Evolutionary conservation across 2,113 vertebrate genomes (phyloP).

Genomic region (Apteryx mantelli): DNA sequence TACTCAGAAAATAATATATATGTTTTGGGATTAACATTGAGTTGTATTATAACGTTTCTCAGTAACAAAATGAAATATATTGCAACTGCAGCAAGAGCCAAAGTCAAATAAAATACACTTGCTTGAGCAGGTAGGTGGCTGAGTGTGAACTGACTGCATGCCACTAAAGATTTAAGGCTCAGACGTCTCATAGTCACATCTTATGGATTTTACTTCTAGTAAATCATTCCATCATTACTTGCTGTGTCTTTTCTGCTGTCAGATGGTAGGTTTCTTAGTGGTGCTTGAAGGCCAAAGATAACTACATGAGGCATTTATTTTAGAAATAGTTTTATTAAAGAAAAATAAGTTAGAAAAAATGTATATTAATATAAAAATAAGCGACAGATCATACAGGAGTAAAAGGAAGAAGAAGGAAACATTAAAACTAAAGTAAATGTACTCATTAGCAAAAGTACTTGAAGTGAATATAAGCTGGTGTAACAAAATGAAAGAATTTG

Average conservation of each 20-base stretch:
- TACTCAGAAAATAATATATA: not conserved
- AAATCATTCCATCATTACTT: not conserved
- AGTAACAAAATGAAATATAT: not conserved
- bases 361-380: not conserved
- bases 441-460: not conserved
- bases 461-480: not conserved
- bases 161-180: not conserved
- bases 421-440: not conserved
- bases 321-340: not conserved
- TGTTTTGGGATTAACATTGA: not conserved
- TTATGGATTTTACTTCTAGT: not conserved
- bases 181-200: not conserved
- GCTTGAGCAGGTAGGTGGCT: not conserved
- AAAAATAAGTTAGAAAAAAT: not conserved
- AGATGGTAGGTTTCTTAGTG: not conserved
- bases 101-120: not conserved
- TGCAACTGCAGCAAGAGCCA: not conserved
- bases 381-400: not conserved
- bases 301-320: not conserved
- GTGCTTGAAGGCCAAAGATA: not conserved
- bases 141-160: not conserved
- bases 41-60: not conserved
- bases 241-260: not conserved
- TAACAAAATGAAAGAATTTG: constrained; percentile 5
- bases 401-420: not conserved